Percentiles rank a stretch among this genome's conserved stretches.
These are phyloP conservation scores for Calliscelio sp. DNA, from an alignment of 2,888 invertebrate genomes.

Conservation along the genomic window DNA sequence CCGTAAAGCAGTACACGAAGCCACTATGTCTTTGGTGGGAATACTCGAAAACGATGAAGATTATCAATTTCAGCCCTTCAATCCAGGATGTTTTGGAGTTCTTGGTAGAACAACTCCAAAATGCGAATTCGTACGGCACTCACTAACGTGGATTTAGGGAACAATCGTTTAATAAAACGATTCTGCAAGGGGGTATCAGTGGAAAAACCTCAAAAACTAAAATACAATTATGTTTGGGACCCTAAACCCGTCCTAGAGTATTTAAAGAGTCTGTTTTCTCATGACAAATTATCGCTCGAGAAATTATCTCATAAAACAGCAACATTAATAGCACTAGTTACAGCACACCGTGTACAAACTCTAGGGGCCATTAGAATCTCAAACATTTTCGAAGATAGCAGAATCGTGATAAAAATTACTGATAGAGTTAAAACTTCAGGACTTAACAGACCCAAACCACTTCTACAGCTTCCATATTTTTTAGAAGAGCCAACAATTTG, in stretches of 20 bases:
- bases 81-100: not conserved
- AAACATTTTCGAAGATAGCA: not conserved
- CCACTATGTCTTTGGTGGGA: constrained; percentile 1
- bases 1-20: not conserved
- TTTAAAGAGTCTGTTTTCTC: constrained; percentile 4
- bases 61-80: not conserved
- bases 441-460: constrained; percentile 8
- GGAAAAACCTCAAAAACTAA: constrained; percentile 32
- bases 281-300: not conserved
- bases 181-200: not conserved
- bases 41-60: not conserved
- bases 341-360: constrained; percentile 34
- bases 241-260: constrained; percentile 18
- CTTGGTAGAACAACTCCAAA: not conserved
- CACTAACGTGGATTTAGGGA: not conserved
- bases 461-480: not conserved
- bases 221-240: constrained; percentile 20
- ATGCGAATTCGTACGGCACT: not conserved
- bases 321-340: constrained; percentile 11
- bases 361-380: not conserved
- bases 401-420: not conserved
- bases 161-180: not conserved
- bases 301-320: constrained; percentile 17
- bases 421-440: constrained; percentile 22
- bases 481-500: constrained; percentile 13